These are phyloP conservation scores for Zaprionus camerounensis DNA, from an alignment of 1,140 invertebrate species.

Conservation along the genomic window DNA sequence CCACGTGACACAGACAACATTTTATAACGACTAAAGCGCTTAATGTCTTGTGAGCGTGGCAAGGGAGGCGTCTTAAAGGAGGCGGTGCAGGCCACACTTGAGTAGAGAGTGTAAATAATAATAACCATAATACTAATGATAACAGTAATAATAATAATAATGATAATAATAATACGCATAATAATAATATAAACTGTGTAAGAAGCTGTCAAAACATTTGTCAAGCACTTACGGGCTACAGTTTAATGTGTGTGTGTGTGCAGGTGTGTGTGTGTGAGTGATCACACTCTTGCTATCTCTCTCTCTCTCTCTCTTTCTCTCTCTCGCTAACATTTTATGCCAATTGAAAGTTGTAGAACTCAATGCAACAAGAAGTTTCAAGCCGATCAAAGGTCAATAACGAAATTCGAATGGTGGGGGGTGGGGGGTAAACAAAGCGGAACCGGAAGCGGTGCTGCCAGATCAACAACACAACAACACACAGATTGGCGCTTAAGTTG, in stretches of 20 bases:
- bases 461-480: conserved; percentile 19
- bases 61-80: background rate
- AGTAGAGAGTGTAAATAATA: conserved; percentile 62
- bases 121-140: conserved; percentile 37
- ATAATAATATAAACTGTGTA: background rate
- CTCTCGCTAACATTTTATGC: conserved; percentile 36
- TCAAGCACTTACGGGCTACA: conserved; percentile 1
- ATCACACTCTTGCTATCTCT: conserved; percentile 9
- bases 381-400: conserved; percentile 46
- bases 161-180: conserved; percentile 15
- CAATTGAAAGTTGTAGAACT: conserved; percentile 78
- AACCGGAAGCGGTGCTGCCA: conserved; percentile 25
- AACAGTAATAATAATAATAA: conserved; percentile 14
- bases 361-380: conserved; percentile 84
- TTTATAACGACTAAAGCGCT: conserved; percentile 74
- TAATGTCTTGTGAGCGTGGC: conserved; percentile 64
- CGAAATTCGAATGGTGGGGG: conserved; percentile 3
- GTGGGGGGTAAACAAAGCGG: background rate
- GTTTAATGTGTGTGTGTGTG: background rate
- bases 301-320: conserved; percentile 9
- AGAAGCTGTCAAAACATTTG: conserved; percentile 1
- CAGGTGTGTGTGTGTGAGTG: conserved; percentile 11
- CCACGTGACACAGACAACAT: conserved; percentile 26
- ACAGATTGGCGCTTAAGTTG: background rate
- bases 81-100: conserved; percentile 6